phyloP scores from a whole-genome alignment of 2,113 vertebrate genomes.

The Rutilus rutilus region DNA sequence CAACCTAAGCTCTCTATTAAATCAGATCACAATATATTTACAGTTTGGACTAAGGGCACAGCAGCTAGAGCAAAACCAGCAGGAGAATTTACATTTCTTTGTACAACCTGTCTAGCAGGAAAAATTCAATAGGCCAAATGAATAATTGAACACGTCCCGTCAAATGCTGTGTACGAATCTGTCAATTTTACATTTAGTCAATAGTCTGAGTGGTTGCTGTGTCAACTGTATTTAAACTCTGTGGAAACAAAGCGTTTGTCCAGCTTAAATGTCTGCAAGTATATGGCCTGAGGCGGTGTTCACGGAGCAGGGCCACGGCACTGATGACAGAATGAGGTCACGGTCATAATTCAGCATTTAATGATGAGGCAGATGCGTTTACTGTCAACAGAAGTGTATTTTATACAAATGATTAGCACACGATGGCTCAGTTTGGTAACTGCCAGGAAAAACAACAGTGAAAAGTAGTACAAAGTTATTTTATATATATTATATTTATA shows the following conservation, averaged over 20 bases:
- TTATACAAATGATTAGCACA: background rate
- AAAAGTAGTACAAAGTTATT: too few relatives aligned
- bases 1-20: background rate
- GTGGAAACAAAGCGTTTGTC: constrained; percentile 40
- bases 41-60: constrained; percentile 18
- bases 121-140: constrained; percentile 52
- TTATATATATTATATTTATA: too few relatives aligned
- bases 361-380: constrained; percentile 61
- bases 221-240: constrained; percentile 60
- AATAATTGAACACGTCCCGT: constrained; percentile 57
- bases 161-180: constrained; percentile 54
- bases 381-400: constrained; percentile 51
- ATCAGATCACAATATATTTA: background rate
- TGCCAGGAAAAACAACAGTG: too few relatives aligned
- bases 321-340: constrained; percentile 57
- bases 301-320: constrained; percentile 12
- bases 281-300: constrained; percentile 35
- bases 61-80: constrained; percentile 19
- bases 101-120: constrained; percentile 34
- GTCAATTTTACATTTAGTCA: constrained; percentile 56
- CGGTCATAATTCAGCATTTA: constrained; percentile 61
- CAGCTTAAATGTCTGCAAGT: constrained; percentile 36
- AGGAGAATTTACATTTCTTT: constrained; percentile 7
- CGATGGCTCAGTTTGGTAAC: too few relatives aligned
- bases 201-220: constrained; percentile 50